These are phyloP conservation scores for Etheostoma cragini DNA, from an alignment of 2,113 vertebrate species.

Conservation along the genomic window DNA sequence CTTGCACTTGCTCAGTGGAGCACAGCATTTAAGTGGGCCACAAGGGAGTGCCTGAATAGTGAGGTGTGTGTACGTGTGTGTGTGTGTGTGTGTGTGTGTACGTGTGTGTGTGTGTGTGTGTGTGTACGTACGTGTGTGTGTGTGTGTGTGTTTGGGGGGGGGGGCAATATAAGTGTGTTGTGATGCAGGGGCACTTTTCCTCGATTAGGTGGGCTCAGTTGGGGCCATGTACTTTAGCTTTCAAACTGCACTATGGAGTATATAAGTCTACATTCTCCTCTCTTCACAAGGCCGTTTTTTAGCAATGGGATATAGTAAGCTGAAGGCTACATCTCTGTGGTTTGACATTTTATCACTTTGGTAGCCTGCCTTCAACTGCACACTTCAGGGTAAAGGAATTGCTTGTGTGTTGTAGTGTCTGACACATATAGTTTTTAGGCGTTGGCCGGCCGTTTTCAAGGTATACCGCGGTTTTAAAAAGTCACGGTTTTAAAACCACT, in stretches of 20 bases:
- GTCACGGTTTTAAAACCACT: too few species aligned
- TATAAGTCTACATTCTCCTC: conserved; percentile 16
- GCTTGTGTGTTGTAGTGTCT: background rate
- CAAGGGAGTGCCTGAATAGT: conserved; percentile 84
- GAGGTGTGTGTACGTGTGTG: conserved; percentile 49
- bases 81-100: conserved; percentile 58
- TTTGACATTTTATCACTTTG: conserved; percentile 26
- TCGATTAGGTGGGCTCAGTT: conserved; percentile 83
- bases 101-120: conserved; percentile 45
- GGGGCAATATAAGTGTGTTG: conserved; percentile 60
- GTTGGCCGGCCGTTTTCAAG: too few species aligned
- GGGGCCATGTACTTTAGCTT: conserved; percentile 55
- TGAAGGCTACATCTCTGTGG: background rate
- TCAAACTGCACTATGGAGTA: conserved; percentile 36
- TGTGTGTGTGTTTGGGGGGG: conserved; percentile 58
- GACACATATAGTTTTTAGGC: too few species aligned
- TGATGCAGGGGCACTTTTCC: conserved; percentile 77
- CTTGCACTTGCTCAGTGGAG: conserved; percentile 82
- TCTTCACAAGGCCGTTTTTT: conserved; percentile 2
- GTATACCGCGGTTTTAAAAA: too few species aligned
- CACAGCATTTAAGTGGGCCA: conserved; percentile 86
- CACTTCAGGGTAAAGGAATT: background rate
- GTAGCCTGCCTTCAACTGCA: background rate
- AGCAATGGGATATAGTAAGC: background rate
- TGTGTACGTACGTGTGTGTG: conserved; percentile 20